A percentile compares a stretch with the other conserved stretches of the same genome.
phyloP scores from a whole-genome alignment of 2,797 vertebrate genomes.

The Coracias cyanogaster region DNA sequence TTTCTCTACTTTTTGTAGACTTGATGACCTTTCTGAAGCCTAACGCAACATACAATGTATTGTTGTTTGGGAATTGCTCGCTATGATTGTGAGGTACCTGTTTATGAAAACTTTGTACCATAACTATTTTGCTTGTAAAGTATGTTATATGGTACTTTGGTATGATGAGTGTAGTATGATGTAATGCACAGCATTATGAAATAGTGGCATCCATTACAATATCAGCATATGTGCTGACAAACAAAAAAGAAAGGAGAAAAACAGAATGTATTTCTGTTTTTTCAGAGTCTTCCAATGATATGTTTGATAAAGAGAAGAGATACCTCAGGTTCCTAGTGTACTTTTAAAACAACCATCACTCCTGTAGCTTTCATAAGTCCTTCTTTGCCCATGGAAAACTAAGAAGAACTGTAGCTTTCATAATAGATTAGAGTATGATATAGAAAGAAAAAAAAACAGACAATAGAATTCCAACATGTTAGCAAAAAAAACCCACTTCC shows the following conservation, averaged over 20 bases:
- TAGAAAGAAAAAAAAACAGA: not conserved
- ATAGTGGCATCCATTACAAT: not conserved
- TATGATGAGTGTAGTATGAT: not conserved
- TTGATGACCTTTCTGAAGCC: conserved; percentile 74
- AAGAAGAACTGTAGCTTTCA: not conserved
- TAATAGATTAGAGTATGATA: not conserved
- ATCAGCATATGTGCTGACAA: not conserved
- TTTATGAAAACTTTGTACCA: not conserved
- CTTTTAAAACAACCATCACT: not conserved
- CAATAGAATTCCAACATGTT: not conserved
- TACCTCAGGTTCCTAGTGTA: not conserved
- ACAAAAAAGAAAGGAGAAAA: not conserved
- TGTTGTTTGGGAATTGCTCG: not conserved
- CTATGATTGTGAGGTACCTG: not conserved
- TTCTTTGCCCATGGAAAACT: not conserved
- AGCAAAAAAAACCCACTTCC: not conserved
- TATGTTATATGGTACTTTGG: not conserved
- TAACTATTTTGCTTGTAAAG: not conserved
- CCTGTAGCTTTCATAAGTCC: not conserved
- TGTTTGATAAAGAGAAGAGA: not conserved
- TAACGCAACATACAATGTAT: not conserved
- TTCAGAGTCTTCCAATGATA: not conserved
- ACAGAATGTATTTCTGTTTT: not conserved
- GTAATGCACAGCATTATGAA: not conserved
- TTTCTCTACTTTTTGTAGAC: conserved; percentile 27